Evolutionary conservation across 2,888 invertebrate species (phyloP), one percentile per base, ranked within the genome.

Genomic region (Macrophya annulata): DNA sequence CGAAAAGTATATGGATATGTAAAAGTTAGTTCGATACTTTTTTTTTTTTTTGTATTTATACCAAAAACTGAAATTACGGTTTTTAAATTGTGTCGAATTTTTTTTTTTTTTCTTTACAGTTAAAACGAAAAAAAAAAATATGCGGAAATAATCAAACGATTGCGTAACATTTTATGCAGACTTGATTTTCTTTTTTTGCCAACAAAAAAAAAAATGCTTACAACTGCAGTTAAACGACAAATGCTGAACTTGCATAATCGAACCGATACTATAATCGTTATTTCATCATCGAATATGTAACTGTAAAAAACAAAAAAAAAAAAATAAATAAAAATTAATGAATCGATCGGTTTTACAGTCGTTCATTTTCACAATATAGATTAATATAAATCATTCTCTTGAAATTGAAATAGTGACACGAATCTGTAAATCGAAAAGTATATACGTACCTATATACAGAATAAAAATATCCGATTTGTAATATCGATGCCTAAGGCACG

Each of bases 191-290:
- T 55, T 55, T 55, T 55, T 68, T 68, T 5, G 68, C 37, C 6
- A 37, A 68, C 68, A 37, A 68, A 2, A 68, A 37, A 62, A 25
- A 25, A 31, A n/a, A n/a, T n/a, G 68, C 68, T 68, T 37, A 68
- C 37, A 37, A 68, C 68, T 68, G 68, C 62, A 62, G 68, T 68
- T 37, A 31, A 31, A 3, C 37, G 8, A 37, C 37, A 37, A 68
- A 37, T 68, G 68, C 68, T 68, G 68, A 68, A 37, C 31, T 68
- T 68, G 68, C 68, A 68, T 68, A 68, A 68, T 68, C 68, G 17
- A 17, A 17, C 31, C 17, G n/a, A 55, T 55, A 17, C 15, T 48
- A 37, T 68, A 15, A 68, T 68, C 21, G 68, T 68, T 37, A 68
- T 68, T 68, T 68, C 68, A 25, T 37, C 68, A 68, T 37, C 31